Base-by-base conservation (phyloP, 2,797 vertebrate genomes). In the Anisognathus igniventris region DNA sequence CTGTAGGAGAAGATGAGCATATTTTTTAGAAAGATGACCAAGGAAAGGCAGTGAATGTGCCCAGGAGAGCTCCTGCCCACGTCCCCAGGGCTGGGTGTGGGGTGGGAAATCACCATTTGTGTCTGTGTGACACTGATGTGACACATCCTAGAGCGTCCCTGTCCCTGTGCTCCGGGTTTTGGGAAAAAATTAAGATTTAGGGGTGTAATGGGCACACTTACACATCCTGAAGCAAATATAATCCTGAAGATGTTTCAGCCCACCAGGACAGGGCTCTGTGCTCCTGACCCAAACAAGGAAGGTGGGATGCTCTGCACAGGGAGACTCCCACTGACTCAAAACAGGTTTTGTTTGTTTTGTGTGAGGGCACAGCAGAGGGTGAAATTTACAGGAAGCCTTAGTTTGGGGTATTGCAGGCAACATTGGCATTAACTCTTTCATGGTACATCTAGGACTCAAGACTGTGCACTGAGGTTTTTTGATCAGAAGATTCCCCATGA, bases 91-190 rank as follows among this genome's bases (percentile, higher is more conserved):
- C 28, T 19, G 80, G 35, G 6, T 4, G 27, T 2, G 9, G 48
- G 31, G 7, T 51, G 60, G 35, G 51, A 45, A 21, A 21, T 13
- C 0, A 0, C 24, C 0, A 0, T 14, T 66, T 4, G 19, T 47
- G 58, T 16, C 33, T 1, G 4, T 8, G 60, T 51, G 54, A 35
- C 86, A 27, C 30, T 9, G 11, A 9, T 37, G 20, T 33, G 73
- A 14, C 31, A 10, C 0, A 0, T 17, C 14, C 21, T 44, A 4
- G 6, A 3, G 39, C 0, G 3, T n/a, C 50, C 27, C 23, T 53
- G 31, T 40, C 39, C 56, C 20, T 6, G 0, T 10, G 58, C 35
- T 75, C 13, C 1, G 10, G 57, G 24, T 48, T 58, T 75, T 23
- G 60, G 60, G 44, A 28, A 27, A 33, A n/a, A 4, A 6, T 9